Evolutionary conservation across 2,113 vertebrate genomes (phyloP), one percentile per base, ranked within the genome.

Genomic region (Dolichallabes microphthalmus): DNA sequence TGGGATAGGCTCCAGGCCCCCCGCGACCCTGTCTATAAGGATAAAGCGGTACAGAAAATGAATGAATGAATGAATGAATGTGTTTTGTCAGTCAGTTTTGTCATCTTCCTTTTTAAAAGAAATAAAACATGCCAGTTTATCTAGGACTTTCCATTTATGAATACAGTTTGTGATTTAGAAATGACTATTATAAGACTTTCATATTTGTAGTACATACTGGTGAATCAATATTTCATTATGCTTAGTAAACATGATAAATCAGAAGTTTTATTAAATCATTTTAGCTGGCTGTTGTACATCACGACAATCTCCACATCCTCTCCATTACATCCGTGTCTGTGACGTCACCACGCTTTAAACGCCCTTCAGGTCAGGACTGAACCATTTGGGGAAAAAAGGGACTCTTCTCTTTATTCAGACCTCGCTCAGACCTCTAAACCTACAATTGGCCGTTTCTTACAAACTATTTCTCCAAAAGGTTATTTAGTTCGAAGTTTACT

Each of bases 401-500:
- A 45, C 45, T 8, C 45, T 8, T 45, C 45, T 45, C 53, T 27
- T 14, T 52, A 1, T 4, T 75, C 39, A 25, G 25, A 27, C 15
- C 27, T 77, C 0, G 1, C 17, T 17, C 19, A 1, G 14, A 4
- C 20, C 11, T 73, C 20, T 22, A 10, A 73, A 22, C 13, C 10
- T 5, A 25, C 2, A 50, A 13, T 13, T 73, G 13, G 9, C 0
- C 7, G 9, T 8, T 35, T 55, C 2, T 14, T 60, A 22, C 60
- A 3, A 22, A 60, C 55, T 1, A 14, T 58, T 35, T 12, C 4
- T 17, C 0, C 10, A 32, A 20, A 35, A 1, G 11, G 0, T 1
- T 1, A 2, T 25, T 5, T 12, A 32, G 0, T 35, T 6, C 12
- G 9, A 4, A 22, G 4, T 58, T 0, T 58, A 2, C 9, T 22